These are phyloP conservation scores for Lagria hirta DNA, from an alignment of 2,888 invertebrate species.

Conservation along the genomic window DNA sequence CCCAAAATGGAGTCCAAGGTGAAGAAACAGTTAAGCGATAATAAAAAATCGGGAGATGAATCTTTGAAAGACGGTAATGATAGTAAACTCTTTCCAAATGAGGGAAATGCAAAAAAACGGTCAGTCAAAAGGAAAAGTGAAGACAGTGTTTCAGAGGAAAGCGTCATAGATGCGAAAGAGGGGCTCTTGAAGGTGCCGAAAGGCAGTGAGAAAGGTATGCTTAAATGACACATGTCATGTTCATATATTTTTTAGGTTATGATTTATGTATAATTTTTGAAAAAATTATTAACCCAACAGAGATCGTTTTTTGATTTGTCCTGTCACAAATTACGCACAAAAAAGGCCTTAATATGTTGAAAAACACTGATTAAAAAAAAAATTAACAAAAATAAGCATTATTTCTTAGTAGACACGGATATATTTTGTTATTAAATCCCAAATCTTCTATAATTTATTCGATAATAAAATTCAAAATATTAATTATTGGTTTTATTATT, in stretches of 20 bases:
- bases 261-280: not conserved
- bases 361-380: no score
- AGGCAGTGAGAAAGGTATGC: conserved; percentile 10
- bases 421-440: no score
- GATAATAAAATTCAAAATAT: no score
- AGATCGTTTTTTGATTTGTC: no score
- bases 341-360: no score
- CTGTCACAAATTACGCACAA: no score
- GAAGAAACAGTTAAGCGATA: no score
- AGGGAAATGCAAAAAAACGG: conserved; percentile 9
- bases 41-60: conserved; percentile 20
- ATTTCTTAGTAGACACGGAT: no score
- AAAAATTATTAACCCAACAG: not conserved
- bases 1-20: conserved; percentile 2
- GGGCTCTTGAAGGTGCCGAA: conserved; percentile 5
- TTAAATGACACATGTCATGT: not conserved
- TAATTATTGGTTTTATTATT: no score
- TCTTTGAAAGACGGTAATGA: conserved; percentile 17
- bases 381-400: no score
- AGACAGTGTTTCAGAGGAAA: conserved; percentile 32
- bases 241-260: conserved; percentile 22
- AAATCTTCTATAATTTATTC: no score
- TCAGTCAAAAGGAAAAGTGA: conserved; percentile 16
- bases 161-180: conserved; percentile 7
- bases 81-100: conserved; percentile 17